Conservation (phyloP, 2,113 vertebrate genomes). For the Petaurus breviceps region DNA sequence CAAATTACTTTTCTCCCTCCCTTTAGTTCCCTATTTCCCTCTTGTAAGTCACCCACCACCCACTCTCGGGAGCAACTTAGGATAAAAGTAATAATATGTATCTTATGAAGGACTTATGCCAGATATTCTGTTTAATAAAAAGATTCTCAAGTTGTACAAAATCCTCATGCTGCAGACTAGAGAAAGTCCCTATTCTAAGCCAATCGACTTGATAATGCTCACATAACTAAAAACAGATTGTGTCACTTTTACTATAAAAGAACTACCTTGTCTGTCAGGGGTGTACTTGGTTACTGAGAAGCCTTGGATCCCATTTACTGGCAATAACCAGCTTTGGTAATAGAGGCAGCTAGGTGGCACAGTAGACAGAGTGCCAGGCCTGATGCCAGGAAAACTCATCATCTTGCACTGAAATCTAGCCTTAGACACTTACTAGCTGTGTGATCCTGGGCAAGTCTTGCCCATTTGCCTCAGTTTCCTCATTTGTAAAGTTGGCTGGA, state of each 20-base stretch:
- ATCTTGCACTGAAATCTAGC: no score
- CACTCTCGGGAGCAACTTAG: background rate
- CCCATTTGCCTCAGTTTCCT: no score
- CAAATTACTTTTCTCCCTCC: background rate
- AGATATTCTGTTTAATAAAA: background rate
- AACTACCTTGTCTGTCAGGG: background rate
- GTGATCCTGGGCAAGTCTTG: no score
- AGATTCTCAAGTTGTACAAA: background rate
- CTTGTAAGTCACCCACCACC: background rate
- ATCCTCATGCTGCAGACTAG: background rate
- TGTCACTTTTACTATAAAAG: background rate
- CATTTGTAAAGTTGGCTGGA: no score
- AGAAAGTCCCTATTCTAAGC: background rate
- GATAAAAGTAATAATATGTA: background rate
- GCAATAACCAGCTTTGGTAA: background rate
- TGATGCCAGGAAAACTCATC: no score
- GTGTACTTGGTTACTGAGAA: background rate
- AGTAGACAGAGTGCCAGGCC: no score
- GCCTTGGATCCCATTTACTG: background rate
- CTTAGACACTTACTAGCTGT: background rate
- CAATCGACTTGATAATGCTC: background rate
- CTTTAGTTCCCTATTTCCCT: background rate
- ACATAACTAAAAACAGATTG: background rate
- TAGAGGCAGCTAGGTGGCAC: no score
- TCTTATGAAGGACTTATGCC: background rate